Evolutionary conservation across 2,888 invertebrate genomes (phyloP), one percentile per base, ranked within the genome.

Genomic region (Unio delphinus): DNA sequence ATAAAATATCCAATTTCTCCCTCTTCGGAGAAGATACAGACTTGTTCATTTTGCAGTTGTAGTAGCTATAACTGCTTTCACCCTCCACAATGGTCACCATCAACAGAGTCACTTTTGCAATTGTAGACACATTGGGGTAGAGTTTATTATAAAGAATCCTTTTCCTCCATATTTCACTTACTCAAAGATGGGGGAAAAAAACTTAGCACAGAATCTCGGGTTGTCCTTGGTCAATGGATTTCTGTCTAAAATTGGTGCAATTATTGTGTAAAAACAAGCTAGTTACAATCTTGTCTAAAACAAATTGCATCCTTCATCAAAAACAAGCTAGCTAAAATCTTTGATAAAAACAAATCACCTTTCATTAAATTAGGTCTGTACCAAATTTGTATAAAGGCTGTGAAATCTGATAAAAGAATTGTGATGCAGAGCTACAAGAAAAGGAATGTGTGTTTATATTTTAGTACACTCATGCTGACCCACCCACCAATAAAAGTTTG

Each of bases 401-500:
- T 23, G 23, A 23, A 23, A 23, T 23, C 23, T 23, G 23, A 23
- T 23, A 23, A 23, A 23, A 23, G 8, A 45, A 45, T 45, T 45
- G 11, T 45, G 45, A 45, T 45, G 45, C 11, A 45, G 11, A 45
- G 15, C 45, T 45, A 15, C 1, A 45, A 15, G 7, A 34, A 45
- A 45, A 45, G 11, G 45, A 45, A 45, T 26, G 45, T 54, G 58
- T 55, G 55, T 69, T 64, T 64, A 26, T 64, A 17, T 71, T 80
- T 26, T 80, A 97, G 96, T 94, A 95, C 92, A 93, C 95, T 57
- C 95, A 96, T 91, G 94, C 96, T 64, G 98, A 99, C 89, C 96
- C 97, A 72, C 95, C 97, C 26, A 98, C 96, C 45, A 97, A 96
- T 90, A 98, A 98, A 90, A 94, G 94, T 66, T 91, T 99, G 85